Evolutionary conservation across 2,113 vertebrate species (phyloP), one percentile per base, ranked within the genome.

Genomic region (Bambusicola thoracicus): DNA sequence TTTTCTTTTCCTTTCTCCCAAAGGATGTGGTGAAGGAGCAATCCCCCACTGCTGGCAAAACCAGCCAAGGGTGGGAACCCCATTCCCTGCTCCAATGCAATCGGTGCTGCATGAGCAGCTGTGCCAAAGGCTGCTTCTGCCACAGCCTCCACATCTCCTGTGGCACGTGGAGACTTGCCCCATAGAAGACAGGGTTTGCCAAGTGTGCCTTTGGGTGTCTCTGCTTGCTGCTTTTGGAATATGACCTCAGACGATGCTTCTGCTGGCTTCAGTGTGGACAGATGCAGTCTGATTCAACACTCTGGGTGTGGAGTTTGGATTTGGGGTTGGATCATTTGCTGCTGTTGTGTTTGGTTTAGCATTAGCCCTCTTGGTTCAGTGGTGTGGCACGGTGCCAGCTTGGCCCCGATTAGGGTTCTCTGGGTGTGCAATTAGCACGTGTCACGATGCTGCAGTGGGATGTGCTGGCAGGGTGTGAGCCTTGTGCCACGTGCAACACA

Each of bases 1-100:
- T 76, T 93, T 68, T 49, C 46, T 62, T 69, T 44, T 65, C 65
- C 34, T 15, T 49, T 53, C 48, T 65, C 63, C 49, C 46, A 62
- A 48, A 6, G 8, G 10, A 8, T 66, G 43, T 0, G 0, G 74
- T 1, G 3, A 74, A 74, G 76, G 62, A 8, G 32, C 0, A 0
- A 36, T 24, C 36, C 20, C 62, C 69, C 44, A 53, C 69, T 2
- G 1, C 29, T 68, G 34, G 32, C 36, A 85, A 69, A 27, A 63
- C 22, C 18, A 58, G n/a, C 15, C 66, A 81, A 51, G 29, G 27
- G 56, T 1, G 0, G 32, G 29, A 49, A 59, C 48, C 21, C 58
- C 63, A 55, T 43, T 90, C 72, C n/a, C 20, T 73, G 43, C 67
- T 85, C 70, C 51, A 66, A 8, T 21, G 36, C 34, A 65, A 68